Percentiles rank a stretch among this genome's conserved stretches.
Evolutionary conservation across 1,140 invertebrate species (phyloP).

Genomic region (Drepana arcuata): DNA sequence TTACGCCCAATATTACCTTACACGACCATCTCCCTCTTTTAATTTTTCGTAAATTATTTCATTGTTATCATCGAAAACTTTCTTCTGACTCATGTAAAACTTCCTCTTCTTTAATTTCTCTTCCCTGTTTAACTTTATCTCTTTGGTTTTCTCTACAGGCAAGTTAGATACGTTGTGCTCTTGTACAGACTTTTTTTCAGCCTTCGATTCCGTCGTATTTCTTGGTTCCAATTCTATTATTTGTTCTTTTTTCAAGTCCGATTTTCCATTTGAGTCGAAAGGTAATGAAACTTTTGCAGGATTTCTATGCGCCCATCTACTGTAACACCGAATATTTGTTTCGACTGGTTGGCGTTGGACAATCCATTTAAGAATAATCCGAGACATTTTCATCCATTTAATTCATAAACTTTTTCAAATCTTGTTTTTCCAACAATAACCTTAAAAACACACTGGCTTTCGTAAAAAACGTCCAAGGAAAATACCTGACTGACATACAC

Average conservation of each 20-base stretch:
- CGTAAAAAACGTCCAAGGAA: too few species aligned
- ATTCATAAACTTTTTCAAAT: too few species aligned
- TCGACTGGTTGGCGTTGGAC: too few species aligned
- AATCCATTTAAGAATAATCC: too few species aligned
- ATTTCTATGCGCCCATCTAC: conserved; percentile 49
- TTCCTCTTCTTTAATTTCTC: conserved; percentile 36
- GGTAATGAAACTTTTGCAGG: conserved; percentile 50
- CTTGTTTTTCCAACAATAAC: too few species aligned
- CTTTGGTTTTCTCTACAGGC: conserved; percentile 26
- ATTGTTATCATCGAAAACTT: conserved; percentile 68
- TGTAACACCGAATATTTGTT: too few species aligned
- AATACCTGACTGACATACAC: too few species aligned
- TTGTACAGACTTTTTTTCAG: too few species aligned
- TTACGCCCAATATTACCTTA: conserved; percentile 40
- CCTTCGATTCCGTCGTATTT: too few species aligned
- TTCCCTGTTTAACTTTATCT: conserved; percentile 40
- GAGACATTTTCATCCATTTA: too few species aligned
- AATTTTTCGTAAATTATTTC: conserved; percentile 72
- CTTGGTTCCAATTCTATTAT: conserved; percentile 40
- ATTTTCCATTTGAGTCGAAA: conserved; percentile 30
- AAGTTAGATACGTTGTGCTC: too few species aligned
- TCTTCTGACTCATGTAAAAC: conserved; percentile 56
- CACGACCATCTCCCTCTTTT: conserved; percentile 67
- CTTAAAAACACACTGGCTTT: too few species aligned
- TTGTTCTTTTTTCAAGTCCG: conserved; percentile 47